phyloP scores from a whole-genome alignment of 2,797 vertebrate genomes.

The Rallus crepitans region DNA sequence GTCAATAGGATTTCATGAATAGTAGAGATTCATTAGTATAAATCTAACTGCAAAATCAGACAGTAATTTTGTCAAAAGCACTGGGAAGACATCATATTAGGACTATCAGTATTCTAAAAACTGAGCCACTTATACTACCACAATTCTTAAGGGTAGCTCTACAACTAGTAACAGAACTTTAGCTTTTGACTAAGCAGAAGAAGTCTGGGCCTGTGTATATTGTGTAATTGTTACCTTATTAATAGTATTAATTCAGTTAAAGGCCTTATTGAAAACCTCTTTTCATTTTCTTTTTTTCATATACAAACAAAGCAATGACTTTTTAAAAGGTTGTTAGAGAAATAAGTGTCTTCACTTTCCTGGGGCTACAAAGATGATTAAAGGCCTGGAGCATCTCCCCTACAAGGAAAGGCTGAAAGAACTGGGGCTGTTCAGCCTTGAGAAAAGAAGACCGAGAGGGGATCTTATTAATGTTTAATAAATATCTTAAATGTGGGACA shows the following conservation, averaged over 20 bases:
- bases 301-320: not conserved
- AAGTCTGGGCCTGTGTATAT: not conserved
- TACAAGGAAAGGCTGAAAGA: no score
- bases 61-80: not conserved
- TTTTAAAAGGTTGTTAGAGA: not conserved
- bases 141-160: not conserved
- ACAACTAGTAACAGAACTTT: not conserved
- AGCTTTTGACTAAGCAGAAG: not conserved
- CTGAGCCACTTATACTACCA: not conserved
- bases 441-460: no score
- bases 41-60: not conserved
- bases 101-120: not conserved
- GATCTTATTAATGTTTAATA: no score
- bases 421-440: no score
- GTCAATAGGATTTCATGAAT: not conserved
- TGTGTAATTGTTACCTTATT: not conserved
- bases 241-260: not conserved
- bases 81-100: not conserved
- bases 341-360: no score
- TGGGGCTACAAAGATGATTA: no score
- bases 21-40: not conserved
- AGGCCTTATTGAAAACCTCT: not conserved
- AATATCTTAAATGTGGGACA: no score
- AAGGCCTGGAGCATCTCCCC: no score
- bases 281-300: no score